Evolutionary conservation across 2,113 vertebrate genomes (phyloP), one percentile per base, ranked within the genome.

Genomic region (Seriola rivoliana): DNA sequence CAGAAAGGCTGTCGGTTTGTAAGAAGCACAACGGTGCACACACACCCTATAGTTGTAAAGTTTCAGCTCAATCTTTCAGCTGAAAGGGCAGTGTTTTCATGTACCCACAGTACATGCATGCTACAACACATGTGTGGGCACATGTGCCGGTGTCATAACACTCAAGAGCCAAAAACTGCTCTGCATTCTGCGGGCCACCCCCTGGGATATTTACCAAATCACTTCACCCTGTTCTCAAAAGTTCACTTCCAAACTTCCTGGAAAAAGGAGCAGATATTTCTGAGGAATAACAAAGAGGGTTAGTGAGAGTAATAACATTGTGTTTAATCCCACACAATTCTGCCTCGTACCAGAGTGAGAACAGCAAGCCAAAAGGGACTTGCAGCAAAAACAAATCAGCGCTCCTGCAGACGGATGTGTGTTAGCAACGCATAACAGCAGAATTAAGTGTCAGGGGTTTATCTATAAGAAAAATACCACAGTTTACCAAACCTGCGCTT

Each of bases 231-330:
- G 19, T 80, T 90, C 73, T 82, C 29, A 63, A 82, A 90, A 89
- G 92, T 92, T 93, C 91, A 91, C 78, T 72, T 92, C 38, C 83
- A 88, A 91, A 89, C 89, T 92, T 95, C 90, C 90, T 91, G 88
- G 93, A 88, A 90, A 85, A 79, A 73, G 81, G 42, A 82, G 78
- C 66, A 82, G 79, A 81, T 75, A 64, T 75, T 86, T 91, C 79
- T 80, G 71, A 89, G 85, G 82, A 90, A 91, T 87, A 90, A 92
- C 81, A 92, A 89, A 90, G 87, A 84, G 85, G 80, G 81, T 90
- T 88, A 82, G 90, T 71, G 80, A 66, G 72, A 85, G 82, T 68
- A 86, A 92, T 72, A 88, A 88, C 82, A 80, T 72, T 80, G 86
- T 84, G 82, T 87, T 90, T 90, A 91, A 92, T 91, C 91, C 82